phyloP scores from a whole-genome alignment of 1,140 invertebrate species.

The Harlomillsia oculata region DNA sequence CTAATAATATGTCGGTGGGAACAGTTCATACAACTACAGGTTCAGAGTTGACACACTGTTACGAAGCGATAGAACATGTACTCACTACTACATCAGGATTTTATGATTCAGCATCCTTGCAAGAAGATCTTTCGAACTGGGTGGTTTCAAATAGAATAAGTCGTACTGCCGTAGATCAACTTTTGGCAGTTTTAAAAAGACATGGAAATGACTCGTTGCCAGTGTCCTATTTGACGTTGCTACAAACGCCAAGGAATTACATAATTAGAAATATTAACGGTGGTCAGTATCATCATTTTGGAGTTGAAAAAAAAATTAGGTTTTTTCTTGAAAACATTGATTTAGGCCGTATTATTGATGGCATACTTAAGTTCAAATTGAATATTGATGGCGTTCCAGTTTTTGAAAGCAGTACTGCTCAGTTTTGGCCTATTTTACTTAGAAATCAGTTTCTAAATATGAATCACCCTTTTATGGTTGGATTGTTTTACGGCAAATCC shows the following conservation, averaged over 20 bases:
- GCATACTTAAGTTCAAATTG: not conserved
- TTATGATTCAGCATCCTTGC: too few relatives aligned
- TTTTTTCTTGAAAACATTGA: not conserved
- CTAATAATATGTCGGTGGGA: too few relatives aligned
- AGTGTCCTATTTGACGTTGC: constrained; percentile 2
- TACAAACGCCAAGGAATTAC: not conserved
- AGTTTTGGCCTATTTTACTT: constrained; percentile 3
- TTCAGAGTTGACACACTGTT: too few relatives aligned
- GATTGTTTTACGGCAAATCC: not conserved
- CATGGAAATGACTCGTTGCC: not conserved
- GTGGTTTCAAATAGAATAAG: too few relatives aligned
- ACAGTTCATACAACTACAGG: too few relatives aligned
- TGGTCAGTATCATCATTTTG: not conserved
- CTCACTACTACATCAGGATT: too few relatives aligned
- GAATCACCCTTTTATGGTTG: not conserved
- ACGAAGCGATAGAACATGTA: too few relatives aligned
- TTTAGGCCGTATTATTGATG: not conserved
- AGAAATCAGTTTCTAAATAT: not conserved
- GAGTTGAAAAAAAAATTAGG: not conserved
- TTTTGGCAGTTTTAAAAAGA: not conserved
- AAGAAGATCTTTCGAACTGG: too few relatives aligned
- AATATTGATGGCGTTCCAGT: not conserved
- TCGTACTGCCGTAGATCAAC: not conserved
- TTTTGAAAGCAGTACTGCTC: not conserved
- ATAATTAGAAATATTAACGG: not conserved